These are phyloP conservation scores for Perizoma affinitatum DNA, from an alignment of 2,888 invertebrate species.

Conservation along the genomic window DNA sequence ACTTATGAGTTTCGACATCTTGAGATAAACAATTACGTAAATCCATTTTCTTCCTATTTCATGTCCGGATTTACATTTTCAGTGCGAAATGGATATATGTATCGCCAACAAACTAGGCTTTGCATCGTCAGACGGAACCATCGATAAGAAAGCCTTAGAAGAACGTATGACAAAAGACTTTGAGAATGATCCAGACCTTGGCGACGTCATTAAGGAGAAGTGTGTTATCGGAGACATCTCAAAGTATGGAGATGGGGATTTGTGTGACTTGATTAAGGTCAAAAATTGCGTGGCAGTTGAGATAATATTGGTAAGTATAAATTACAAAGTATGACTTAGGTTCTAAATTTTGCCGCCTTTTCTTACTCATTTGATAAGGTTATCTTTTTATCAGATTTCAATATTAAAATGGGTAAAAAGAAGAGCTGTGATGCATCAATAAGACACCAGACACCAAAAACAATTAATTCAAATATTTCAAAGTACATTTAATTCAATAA, in stretches of 20 bases:
- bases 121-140: slow-evolving; percentile 41
- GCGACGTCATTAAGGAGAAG: slow-evolving; percentile 35
- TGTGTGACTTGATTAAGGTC: slow-evolving; percentile 44
- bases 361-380: no score
- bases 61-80: slow-evolving; percentile 20
- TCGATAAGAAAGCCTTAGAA: slow-evolving; percentile 40
- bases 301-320: slow-evolving; percentile 29
- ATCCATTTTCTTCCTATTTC: background rate
- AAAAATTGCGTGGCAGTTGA: slow-evolving; percentile 37
- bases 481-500: no score
- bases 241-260: slow-evolving; percentile 39
- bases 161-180: slow-evolving; percentile 25
- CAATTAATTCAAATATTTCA: no score
- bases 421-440: no score
- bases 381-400: no score
- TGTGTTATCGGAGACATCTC: slow-evolving; percentile 44
- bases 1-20: no score
- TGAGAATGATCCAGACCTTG: slow-evolving; percentile 29
- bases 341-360: no score
- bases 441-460: no score
- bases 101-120: slow-evolving; percentile 44
- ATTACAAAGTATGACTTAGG: no score
- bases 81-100: slow-evolving; percentile 51
- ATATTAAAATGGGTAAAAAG: no score
- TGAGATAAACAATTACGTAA: no score